Evolutionary conservation across 2,888 invertebrate genomes (phyloP).

Genomic region (Dolomedes plantarius): DNA sequence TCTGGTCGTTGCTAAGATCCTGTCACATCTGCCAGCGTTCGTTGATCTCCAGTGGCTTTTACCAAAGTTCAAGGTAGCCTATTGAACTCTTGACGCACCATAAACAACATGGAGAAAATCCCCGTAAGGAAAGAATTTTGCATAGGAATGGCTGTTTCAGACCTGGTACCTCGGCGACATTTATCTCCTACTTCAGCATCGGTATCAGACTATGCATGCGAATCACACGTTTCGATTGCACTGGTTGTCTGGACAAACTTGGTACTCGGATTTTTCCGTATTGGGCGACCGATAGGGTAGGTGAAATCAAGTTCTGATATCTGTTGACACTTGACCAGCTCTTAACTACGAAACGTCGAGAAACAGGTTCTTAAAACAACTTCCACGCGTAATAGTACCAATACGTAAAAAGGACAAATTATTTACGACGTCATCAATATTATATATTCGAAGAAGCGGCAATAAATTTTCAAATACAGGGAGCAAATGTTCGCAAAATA

Average conservation of each 20-base stretch:
- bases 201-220: neutral
- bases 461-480: no score
- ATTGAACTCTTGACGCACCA: constrained; percentile 35
- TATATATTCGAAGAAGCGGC: no score
- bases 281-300: no score
- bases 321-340: no score
- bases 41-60: constrained; percentile 23
- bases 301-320: no score
- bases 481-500: no score
- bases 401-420: no score
- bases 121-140: neutral
- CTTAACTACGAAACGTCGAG: no score
- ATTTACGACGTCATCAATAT: no score
- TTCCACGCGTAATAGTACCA: no score
- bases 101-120: constrained; percentile 28
- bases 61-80: constrained; percentile 59
- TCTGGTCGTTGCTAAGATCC: constrained; percentile 2
- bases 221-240: neutral
- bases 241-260: neutral
- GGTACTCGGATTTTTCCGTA: no score
- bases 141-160: neutral
- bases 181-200: neutral
- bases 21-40: constrained; percentile 40
- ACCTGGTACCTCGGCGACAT: neutral
- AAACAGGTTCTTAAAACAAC: no score